phyloP scores from a whole-genome alignment of 2,113 vertebrate species.

The Ptyas mucosa region DNA sequence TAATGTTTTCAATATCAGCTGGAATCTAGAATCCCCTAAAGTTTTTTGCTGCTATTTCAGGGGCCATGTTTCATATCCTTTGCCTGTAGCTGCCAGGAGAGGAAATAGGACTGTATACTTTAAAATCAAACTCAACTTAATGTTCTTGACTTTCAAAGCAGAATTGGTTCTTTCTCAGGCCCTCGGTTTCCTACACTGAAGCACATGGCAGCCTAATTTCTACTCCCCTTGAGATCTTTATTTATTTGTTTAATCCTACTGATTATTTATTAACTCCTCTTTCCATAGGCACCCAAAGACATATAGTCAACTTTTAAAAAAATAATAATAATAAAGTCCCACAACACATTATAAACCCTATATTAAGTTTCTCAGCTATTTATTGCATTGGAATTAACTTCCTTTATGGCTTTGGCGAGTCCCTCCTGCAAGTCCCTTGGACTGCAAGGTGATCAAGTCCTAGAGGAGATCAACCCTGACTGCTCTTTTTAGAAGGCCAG shows the following conservation, averaged over 20 bases:
- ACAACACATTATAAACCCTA: background rate
- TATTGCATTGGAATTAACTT: background rate
- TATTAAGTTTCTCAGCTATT: background rate
- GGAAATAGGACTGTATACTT: rapidly evolving
- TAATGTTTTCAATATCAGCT: background rate
- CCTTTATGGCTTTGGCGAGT: background rate
- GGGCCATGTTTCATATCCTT: background rate
- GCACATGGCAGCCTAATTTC: background rate
- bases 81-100: background rate
- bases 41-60: background rate
- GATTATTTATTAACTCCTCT: background rate
- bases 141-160: background rate
- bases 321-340: background rate
- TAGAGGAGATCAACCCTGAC: too few species aligned
- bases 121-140: background rate
- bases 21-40: background rate
- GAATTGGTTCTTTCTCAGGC: background rate
- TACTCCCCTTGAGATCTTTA: background rate
- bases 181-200: background rate
- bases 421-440: too few species aligned
- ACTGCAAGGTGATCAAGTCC: too few species aligned
- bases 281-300: background rate
- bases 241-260: background rate
- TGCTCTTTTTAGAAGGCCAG: too few species aligned
- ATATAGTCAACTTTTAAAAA: background rate